These are phyloP conservation scores for Pomacea canaliculata DNA, from an alignment of 2,888 invertebrate genomes.

Conservation along the genomic window DNA sequence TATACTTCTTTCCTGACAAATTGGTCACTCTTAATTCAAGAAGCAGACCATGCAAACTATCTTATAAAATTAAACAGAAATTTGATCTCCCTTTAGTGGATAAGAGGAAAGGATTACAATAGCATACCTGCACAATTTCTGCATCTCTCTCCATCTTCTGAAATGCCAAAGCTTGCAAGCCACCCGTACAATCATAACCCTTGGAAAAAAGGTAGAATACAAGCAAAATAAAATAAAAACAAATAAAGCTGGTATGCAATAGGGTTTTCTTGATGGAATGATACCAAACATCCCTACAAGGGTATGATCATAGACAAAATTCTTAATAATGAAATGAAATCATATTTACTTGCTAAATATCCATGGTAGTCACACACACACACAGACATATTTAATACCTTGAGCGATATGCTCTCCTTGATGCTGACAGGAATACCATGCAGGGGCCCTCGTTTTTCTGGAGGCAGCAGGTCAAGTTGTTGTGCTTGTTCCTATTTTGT, in stretches of 20 bases:
- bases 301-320: too few relatives aligned
- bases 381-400: constrained; percentile 33
- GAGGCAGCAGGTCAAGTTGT: constrained; percentile 10
- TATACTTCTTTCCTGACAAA: too few relatives aligned
- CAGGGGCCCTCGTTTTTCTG: constrained; percentile 36
- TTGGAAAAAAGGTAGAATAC: constrained; percentile 11
- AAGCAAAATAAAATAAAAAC: neutral
- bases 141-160: constrained; percentile 42
- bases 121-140: constrained; percentile 46
- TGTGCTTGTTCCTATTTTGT: constrained; percentile 14
- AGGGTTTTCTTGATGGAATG: too few relatives aligned
- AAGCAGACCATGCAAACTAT: too few relatives aligned
- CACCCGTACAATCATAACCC: constrained; percentile 49
- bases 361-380: too few relatives aligned
- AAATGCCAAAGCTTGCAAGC: constrained; percentile 41
- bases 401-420: constrained; percentile 49
- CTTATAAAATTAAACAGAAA: too few relatives aligned
- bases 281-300: too few relatives aligned
- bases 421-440: constrained; percentile 61
- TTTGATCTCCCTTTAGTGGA: too few relatives aligned
- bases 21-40: too few relatives aligned
- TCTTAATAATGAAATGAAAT: too few relatives aligned
- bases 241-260: neutral
- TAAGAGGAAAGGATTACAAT: neutral
- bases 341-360: too few relatives aligned